Base-by-base conservation (phyloP, 2,888 invertebrate genomes). In the Polydrusus tereticollis region DNA sequence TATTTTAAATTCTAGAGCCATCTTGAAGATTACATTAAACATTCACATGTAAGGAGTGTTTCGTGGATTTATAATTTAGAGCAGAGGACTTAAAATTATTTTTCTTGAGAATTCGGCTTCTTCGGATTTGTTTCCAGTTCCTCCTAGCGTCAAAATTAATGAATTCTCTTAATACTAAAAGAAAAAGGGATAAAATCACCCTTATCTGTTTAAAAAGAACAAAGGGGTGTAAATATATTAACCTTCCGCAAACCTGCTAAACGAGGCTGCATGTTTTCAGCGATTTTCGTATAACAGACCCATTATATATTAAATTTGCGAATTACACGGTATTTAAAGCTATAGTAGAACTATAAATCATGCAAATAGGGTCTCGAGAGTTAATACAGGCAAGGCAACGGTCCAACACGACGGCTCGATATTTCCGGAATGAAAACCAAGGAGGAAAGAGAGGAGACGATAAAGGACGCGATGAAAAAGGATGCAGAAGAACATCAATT, bases 271-370 rank as follows among this genome's bases (percentile, higher is more conserved):
- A 81, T 80, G 82, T 84, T 85, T 85, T 84, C 82, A 80, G 78
- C 82, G 83, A 84, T 83, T 83, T 80, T 82, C 81, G 82, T 82
- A 82, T 58, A 83, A 82, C 82, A 81, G 77, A 80, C 81, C 84
- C 82, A 90, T 90, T 90, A 90, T 89, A 89, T 89, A 89, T 89
- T 90, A 90, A 90, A 86, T 90, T 90, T 90, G 90, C 90, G 90
- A 90, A 91, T 91, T 91, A 91, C 90, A 90, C 88, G 90, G 89
- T 90, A 90, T 90, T 91, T 91, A 90, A 89, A 89, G 88, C 89
- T 89, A 89, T 89, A 89, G 88, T 89, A 89, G 87, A 86, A 86
- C 87, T 86, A 89, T 90, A 90, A 90, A 90, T 90, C 89, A 90
- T 87, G 83, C 80, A 66, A 82, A 84, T 85, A 80, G 83, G 84